Base-by-base conservation (phyloP, 53 echinoderm and acorn worm species). In the Patiria pectinifera region DNA sequence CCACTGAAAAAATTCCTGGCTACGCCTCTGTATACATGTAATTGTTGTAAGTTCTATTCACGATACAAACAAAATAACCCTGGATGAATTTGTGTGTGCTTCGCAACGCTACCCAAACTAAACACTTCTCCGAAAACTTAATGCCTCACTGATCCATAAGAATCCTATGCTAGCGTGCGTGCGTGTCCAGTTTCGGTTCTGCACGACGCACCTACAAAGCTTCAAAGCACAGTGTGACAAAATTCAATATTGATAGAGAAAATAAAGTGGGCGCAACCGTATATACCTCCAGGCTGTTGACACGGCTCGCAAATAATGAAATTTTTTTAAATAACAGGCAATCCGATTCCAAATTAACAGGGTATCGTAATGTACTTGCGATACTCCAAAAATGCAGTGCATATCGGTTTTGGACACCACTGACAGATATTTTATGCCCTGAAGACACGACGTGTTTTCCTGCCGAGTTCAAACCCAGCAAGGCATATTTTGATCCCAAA, bases 191-290 rank as follows among this genome's bases (percentile, higher is more conserved):
- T 63, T 60, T 26, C 35, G 23, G 25, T 76, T 43, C 76, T 25
- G 11, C 85, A 11, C 45, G 16, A 43, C 63, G 21, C 16, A 24
- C 69, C 86, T 76, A 15, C 15, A 53, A 86, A 53, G 48, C 45
- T 48, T 75, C 23, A 21, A 86, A 53, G 43, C 15, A 21, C 9
- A 48, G 53, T 53, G 53, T 86, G 86, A 47, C 48, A 11, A 71
- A 53, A 74, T 86, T 75, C 86, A 86, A 86, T 86, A 86, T 75
- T 86, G 86, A 86, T 48, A 72, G 22, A 75, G 72, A 86, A 35
- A 11, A 18, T 12, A 49, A 43, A 86, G 44, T 22, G 53, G 53
- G 53, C 22, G 4, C 4, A 79, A 72, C 74, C 21, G 48, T 48
- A 59, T 72, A 58, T 86, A 86, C 49, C 86, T 58, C n/a, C 23